phyloP scores from a whole-genome alignment of 2,797 vertebrate species.

The Halcyon leucocephala region DNA sequence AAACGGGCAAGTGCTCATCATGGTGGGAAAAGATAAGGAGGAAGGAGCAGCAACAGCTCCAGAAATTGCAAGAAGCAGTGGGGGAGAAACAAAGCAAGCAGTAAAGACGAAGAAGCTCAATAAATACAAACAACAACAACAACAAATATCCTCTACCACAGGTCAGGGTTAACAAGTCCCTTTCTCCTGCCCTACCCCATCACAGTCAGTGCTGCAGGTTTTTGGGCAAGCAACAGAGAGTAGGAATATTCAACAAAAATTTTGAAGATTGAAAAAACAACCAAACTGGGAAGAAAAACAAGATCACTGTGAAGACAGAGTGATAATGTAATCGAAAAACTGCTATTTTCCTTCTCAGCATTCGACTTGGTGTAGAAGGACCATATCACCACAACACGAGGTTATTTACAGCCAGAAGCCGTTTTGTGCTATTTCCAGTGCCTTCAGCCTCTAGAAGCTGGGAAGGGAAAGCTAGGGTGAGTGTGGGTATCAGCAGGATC shows the following conservation, averaged over 20 bases:
- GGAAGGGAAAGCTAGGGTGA: too few relatives aligned
- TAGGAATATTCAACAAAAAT: not conserved
- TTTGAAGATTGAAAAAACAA: not conserved
- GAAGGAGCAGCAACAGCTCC: not conserved
- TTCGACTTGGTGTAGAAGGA: not conserved
- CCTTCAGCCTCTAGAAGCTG: not conserved
- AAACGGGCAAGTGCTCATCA: not conserved
- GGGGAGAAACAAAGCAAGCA: not conserved
- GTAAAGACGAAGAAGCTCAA: not conserved
- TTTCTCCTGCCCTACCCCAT: not conserved
- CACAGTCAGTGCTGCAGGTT: not conserved
- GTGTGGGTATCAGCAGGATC: too few relatives aligned
- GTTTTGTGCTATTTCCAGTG: not conserved
- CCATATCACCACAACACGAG: not conserved
- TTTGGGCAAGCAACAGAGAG: not conserved
- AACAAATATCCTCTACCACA: not conserved
- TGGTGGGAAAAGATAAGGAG: not conserved
- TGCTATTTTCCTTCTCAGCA: not conserved
- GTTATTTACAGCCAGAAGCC: not conserved
- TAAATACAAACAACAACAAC: not conserved
- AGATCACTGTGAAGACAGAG: not conserved
- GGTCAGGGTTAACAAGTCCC: not conserved
- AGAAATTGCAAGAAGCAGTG: not conserved
- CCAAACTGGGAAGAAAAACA: not conserved
- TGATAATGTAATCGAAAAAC: not conserved